Base-by-base conservation (phyloP, 2,888 invertebrate species). In the Pandemis cinnamomeana region DNA sequence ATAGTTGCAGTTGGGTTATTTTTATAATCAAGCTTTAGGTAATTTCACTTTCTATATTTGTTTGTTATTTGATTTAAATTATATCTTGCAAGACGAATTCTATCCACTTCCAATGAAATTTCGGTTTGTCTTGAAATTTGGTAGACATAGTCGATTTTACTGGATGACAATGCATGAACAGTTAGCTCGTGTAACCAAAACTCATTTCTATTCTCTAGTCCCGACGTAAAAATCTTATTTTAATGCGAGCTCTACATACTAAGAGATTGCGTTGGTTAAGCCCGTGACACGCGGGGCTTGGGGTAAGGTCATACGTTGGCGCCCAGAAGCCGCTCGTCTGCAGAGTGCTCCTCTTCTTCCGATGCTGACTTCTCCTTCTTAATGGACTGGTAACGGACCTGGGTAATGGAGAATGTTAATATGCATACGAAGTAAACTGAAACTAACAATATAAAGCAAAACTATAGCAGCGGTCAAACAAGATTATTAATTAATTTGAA, bases 291-390 rank as follows among this genome's bases (percentile, higher is more conserved):
- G 61, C 78, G 86, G 90, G 93, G 92, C 91, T 88, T 89, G 69
- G 86, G 81, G 81, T 85, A 77, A 68, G 90, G 94, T 94, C 94
- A 94, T 93, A 94, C 94, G 77, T 85, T 92, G 61, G 95, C 91
- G 76, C 95, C 95, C 7, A 96, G 87, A 10, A 96, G 87, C 66
- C 95, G 95, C 82, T 96, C 96, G 82, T 96, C 96, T 0, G 95
- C 96, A 0, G 96, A 96, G 69, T 95, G 91, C 51, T 95, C 95
- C 75, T 96, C 96, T 76, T 95, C 95, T 79, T 96, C 96, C 0
- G 96, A 95, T 55, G 95, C 95, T 48, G 94, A 93, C 80, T 95
- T 94, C 76, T 95, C 95, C 80, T 95, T 95, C 82, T 94, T 95
- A 78, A 96, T 93, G 36, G 95, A 95, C 81, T 95, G 95, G 82